Conservation (phyloP, 2,888 invertebrate genomes). For the Tinea semifulvella region DNA sequence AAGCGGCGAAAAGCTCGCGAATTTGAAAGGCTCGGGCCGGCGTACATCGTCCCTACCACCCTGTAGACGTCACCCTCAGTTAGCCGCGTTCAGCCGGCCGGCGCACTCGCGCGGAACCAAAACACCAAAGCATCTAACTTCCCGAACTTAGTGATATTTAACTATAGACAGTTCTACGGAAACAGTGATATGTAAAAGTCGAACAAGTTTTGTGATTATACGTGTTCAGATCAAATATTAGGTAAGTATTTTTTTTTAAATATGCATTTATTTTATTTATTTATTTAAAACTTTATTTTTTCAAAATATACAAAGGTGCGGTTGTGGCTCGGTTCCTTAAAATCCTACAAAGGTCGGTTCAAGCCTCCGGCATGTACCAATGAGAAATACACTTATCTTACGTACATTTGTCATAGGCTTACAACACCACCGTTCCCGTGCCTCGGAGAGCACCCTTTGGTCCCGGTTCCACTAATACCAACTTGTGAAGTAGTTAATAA, state of each 20-base stretch:
- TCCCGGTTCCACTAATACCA: too few relatives aligned
- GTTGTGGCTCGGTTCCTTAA: too few relatives aligned
- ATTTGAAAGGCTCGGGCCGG: constrained; percentile 7
- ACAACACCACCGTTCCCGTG: too few relatives aligned
- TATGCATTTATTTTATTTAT: not conserved
- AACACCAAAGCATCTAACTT: constrained; percentile 13
- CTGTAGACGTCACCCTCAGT: constrained; percentile 30
- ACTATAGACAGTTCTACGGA: not conserved
- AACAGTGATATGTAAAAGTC: not conserved
- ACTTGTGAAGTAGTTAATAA: too few relatives aligned
- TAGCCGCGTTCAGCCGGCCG: constrained; percentile 47
- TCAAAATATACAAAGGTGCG: too few relatives aligned
- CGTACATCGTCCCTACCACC: not conserved
- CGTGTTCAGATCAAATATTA: constrained; percentile 4
- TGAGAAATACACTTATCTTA: too few relatives aligned
- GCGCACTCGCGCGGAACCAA: constrained; percentile 28
- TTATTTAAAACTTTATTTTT: not conserved
- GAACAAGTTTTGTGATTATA: not conserved
- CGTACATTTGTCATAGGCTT: too few relatives aligned
- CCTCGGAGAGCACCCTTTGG: too few relatives aligned
- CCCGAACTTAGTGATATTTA: constrained; percentile 11
- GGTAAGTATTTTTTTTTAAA: constrained; percentile 1
- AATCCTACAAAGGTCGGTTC: too few relatives aligned
- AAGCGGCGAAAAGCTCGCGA: constrained; percentile 1
- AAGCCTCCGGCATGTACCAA: too few relatives aligned